Percentiles rank a stretch among this genome's conserved stretches.
Evolutionary conservation across 2,113 vertebrate species (phyloP).

Genomic region (Tichodroma muraria): DNA sequence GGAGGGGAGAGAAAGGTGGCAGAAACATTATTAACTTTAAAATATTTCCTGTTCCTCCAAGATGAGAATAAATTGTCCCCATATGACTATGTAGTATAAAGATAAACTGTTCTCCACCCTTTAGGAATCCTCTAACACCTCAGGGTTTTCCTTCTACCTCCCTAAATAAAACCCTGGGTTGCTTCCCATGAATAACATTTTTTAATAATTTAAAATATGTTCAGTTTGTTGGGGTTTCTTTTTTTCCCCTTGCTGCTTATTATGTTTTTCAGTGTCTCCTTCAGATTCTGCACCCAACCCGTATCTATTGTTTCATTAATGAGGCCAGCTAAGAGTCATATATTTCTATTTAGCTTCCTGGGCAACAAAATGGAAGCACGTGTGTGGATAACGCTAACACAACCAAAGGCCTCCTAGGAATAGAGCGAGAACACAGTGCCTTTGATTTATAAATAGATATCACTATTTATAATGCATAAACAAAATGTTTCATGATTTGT

Average conservation of each 20-base stretch:
- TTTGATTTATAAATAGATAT: conserved; percentile 64
- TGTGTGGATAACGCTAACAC: conserved; percentile 12
- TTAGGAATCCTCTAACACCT: conserved; percentile 13
- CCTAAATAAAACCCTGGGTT: neutral
- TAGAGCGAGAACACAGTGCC: neutral
- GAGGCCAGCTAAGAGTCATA: neutral
- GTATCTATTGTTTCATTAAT: neutral
- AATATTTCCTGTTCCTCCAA: conserved; percentile 40
- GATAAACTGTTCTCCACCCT: neutral
- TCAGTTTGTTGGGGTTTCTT: neutral
- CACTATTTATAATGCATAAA: conserved; percentile 67
- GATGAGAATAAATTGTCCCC: conserved; percentile 61
- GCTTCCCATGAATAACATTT: neutral
- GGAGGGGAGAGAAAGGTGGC: conserved; percentile 11
- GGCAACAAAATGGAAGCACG: conserved; percentile 23
- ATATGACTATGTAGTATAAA: neutral
- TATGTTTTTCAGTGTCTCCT: neutral
- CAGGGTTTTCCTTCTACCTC: neutral
- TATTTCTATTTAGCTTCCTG: conserved; percentile 26
- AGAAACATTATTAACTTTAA: conserved; percentile 64
- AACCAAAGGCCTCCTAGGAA: conserved; percentile 44
- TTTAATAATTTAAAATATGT: conserved; percentile 2
- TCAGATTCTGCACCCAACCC: neutral
- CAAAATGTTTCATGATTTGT: conserved; percentile 53
- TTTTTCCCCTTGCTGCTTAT: neutral